A percentile compares a stretch with the other conserved stretches of the same genome.
Conservation (phyloP, 2,113 vertebrate genomes). For the Felis chaus region DNA sequence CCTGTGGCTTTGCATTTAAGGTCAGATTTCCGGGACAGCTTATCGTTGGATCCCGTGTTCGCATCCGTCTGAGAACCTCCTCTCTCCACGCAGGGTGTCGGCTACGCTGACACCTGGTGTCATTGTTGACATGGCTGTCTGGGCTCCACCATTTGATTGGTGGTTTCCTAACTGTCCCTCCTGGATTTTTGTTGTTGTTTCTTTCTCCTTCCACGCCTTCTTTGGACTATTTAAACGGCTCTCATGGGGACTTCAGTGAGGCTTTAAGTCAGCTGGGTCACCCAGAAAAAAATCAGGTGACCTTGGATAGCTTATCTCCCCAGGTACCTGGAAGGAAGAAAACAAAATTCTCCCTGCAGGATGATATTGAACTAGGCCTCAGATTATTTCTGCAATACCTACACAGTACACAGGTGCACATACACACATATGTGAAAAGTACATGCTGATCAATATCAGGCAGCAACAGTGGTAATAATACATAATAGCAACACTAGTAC, state of each 20-base stretch:
- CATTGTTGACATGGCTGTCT: neutral
- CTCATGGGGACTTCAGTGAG: neutral
- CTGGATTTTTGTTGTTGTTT: neutral
- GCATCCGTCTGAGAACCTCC: too few relatives aligned
- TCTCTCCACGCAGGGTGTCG: neutral
- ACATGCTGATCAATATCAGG: neutral
- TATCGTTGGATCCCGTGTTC: neutral
- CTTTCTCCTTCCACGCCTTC: neutral
- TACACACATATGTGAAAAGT: neutral
- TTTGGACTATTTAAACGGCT: neutral
- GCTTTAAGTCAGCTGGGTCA: neutral
- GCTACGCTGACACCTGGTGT: fast-evolving
- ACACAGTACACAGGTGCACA: fast-evolving
- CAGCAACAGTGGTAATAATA: too few relatives aligned
- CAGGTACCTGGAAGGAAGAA: neutral
- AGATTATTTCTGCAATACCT: neutral
- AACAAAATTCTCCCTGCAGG: neutral
- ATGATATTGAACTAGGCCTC: neutral
- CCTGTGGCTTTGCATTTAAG: neutral
- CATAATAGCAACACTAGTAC: fast-evolving
- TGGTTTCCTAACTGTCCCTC: too few relatives aligned
- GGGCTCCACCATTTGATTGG: too few relatives aligned
- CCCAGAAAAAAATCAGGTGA: neutral
- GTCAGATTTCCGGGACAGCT: neutral
- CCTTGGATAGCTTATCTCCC: neutral